These are phyloP conservation scores for Riptortus pedestris DNA, from an alignment of 1,140 invertebrate genomes.

Conservation along the genomic window DNA sequence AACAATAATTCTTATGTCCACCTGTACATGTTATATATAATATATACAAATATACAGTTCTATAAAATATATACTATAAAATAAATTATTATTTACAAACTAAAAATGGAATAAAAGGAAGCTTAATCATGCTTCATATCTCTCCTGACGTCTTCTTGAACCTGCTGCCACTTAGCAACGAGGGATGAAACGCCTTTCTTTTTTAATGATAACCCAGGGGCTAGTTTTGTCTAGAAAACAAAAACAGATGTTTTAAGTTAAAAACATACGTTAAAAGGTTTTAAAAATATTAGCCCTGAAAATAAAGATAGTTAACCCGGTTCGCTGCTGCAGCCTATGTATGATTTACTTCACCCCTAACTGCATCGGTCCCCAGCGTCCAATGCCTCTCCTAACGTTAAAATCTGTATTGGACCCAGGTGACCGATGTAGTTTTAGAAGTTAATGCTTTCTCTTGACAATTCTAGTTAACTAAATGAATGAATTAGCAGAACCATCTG, in stretches of 20 bases:
- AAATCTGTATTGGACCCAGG: too few species aligned
- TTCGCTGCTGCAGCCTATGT: too few species aligned
- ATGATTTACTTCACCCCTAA: too few species aligned
- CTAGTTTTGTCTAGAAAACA: conserved; percentile 45
- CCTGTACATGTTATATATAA: too few species aligned
- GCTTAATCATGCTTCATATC: conserved; percentile 25
- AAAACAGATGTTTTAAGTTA: conserved; percentile 24
- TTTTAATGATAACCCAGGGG: conserved; percentile 49
- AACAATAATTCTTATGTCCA: too few species aligned
- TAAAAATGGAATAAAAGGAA: not conserved
- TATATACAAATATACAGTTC: too few species aligned
- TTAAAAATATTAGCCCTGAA: not conserved
- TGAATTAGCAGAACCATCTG: too few species aligned
- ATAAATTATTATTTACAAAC: conserved; percentile 1
- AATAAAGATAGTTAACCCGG: not conserved
- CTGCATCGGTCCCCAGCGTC: too few species aligned
- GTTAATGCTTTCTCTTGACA: too few species aligned
- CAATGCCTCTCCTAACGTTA: too few species aligned
- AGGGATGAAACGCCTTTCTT: conserved; percentile 60
- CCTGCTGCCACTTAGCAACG: conserved; percentile 63
- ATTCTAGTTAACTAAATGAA: too few species aligned
- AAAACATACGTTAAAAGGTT: conserved; percentile 21
- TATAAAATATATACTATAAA: not conserved
- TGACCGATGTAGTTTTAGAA: too few species aligned
- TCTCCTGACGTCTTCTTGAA: conserved; percentile 45